Percentiles rank a stretch among this genome's conserved stretches.
phyloP scores from a whole-genome alignment of 2,113 vertebrate genomes.

The Romanogobio albipinnatus region DNA sequence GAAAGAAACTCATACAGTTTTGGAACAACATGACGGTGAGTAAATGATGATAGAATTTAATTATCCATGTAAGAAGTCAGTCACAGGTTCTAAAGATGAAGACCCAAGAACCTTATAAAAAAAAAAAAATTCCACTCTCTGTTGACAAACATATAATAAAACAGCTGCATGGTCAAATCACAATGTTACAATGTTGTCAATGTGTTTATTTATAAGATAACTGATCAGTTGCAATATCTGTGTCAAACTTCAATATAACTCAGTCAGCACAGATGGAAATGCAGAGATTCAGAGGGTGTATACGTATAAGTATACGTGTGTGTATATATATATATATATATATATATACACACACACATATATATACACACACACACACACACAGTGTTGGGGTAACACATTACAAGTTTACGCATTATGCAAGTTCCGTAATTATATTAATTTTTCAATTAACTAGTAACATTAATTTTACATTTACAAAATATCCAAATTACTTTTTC shows the following conservation, averaged over 20 bases:
- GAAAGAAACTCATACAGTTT: neutral
- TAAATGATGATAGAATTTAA: neutral
- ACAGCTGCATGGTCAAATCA: conserved; percentile 1
- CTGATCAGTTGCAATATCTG: neutral
- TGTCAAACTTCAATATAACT: neutral
- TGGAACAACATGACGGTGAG: neutral
- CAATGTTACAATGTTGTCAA: neutral
- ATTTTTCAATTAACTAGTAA: too few relatives aligned
- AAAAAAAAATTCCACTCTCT: conserved; percentile 10
- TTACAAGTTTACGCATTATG: too few relatives aligned
- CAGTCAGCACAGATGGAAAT: neutral
- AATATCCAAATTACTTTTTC: too few relatives aligned
- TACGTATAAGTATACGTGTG: neutral
- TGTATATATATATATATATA: neutral
- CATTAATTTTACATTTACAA: too few relatives aligned
- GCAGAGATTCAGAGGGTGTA: conserved; percentile 1
- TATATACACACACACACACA: neutral
- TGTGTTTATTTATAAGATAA: conserved; percentile 21
- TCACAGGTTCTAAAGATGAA: neutral
- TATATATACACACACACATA: neutral
- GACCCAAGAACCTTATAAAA: neutral
- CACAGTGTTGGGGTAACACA: too few relatives aligned
- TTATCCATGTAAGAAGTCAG: neutral
- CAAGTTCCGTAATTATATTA: too few relatives aligned
- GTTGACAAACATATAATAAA: conserved; percentile 36